Evolutionary conservation across 2,888 invertebrate species (phyloP).

Genomic region (Cantharis rustica): DNA sequence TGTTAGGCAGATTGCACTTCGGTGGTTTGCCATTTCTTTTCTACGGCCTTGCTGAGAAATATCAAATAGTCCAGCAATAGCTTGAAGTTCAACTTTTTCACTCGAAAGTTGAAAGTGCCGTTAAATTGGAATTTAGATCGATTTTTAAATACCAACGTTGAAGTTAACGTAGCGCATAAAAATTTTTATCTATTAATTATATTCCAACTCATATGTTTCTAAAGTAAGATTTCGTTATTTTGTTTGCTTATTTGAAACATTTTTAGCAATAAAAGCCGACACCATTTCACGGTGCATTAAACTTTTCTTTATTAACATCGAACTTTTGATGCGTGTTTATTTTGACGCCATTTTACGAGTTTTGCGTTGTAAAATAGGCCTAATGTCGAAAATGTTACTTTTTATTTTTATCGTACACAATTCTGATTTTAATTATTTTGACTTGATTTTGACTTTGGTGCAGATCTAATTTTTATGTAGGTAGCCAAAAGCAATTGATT

Average conservation of each 20-base stretch:
- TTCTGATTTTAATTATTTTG: not conserved
- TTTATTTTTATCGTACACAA: not conserved
- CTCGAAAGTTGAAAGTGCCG: not conserved
- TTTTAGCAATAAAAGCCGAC: not conserved
- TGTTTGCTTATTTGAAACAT: not conserved
- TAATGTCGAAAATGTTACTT: not conserved
- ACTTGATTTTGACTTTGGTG: not conserved
- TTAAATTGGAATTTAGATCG: not conserved
- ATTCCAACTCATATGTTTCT: not conserved
- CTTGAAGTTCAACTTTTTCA: not conserved
- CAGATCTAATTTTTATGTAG: not conserved
- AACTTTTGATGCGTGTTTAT: slow-evolving; percentile 2
- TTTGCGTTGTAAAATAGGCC: not conserved
- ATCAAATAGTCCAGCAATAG: not conserved
- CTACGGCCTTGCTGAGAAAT: not conserved
- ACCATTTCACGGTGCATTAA: not conserved
- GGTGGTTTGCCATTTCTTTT: not conserved
- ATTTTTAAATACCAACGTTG: not conserved
- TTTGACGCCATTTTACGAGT: not conserved
- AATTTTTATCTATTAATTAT: not conserved
- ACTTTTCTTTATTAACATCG: not conserved
- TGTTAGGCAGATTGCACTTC: no score
- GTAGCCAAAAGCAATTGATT: not conserved
- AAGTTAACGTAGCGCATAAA: not conserved
- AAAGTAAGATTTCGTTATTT: not conserved